These are phyloP conservation scores for Tylochromis polylepis DNA, from an alignment of 2,113 vertebrate genomes.

Conservation along the genomic window DNA sequence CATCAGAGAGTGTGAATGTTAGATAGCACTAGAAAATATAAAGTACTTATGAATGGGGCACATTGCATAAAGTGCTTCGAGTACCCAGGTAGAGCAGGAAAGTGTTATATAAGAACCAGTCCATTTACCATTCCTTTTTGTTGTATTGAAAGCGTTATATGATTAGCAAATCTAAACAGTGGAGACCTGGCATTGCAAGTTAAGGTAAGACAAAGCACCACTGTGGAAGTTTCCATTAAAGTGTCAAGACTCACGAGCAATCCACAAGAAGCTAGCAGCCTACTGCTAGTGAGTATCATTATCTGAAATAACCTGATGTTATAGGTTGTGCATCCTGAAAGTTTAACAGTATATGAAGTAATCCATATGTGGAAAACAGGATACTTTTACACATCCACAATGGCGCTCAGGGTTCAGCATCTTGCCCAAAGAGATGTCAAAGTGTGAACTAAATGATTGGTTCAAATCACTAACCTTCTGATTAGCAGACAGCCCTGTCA, in stretches of 20 bases:
- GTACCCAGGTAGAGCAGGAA: neutral
- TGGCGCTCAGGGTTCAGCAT: neutral
- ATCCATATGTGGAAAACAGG: neutral
- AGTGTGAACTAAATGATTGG: neutral
- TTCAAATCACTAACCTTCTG: neutral
- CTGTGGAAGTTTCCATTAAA: neutral
- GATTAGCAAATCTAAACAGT: neutral
- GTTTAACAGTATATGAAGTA: neutral
- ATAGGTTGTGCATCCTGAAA: neutral
- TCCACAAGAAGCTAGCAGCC: neutral
- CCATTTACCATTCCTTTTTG: neutral
- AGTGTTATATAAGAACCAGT: neutral
- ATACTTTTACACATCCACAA: neutral
- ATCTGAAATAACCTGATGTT: neutral
- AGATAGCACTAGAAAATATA: neutral
- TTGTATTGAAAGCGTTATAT: neutral
- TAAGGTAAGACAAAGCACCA: neutral
- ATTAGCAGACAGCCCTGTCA: neutral
- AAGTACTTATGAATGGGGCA: neutral
- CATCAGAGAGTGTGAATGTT: neutral
- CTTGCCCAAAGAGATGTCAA: neutral
- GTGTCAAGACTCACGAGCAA: neutral
- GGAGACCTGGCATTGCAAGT: neutral
- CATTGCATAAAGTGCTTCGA: neutral
- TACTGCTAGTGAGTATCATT: neutral